Conservation (phyloP, 1,140 invertebrate species). For the Bombus cullumanus region DNA sequence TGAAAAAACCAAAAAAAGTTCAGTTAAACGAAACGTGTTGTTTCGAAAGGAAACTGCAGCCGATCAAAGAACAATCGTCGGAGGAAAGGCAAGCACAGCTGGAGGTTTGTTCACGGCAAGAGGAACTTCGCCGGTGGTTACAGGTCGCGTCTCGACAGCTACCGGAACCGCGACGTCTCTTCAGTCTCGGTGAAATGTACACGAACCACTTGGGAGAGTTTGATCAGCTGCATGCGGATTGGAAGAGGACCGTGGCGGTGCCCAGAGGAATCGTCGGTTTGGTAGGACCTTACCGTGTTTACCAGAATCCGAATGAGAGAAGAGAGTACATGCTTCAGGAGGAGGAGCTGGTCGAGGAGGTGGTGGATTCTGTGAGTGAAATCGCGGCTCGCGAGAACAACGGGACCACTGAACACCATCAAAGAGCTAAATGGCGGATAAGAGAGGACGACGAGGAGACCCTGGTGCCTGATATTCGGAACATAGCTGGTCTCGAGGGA, state of each 20-base stretch:
- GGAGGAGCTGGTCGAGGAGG: conserved; percentile 74
- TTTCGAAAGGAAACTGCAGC: conserved; percentile 4
- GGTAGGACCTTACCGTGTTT: conserved; percentile 72
- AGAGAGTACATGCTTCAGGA: conserved; percentile 74
- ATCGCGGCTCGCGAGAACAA: conserved; percentile 27
- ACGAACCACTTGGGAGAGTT: conserved; percentile 9
- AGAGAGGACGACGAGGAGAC: conserved; percentile 68
- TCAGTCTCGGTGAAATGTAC: conserved; percentile 43
- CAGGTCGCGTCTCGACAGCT: conserved; percentile 51
- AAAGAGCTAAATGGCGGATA: conserved; percentile 69
- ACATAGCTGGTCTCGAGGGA: conserved; percentile 36
- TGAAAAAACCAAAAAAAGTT: conserved; percentile 66
- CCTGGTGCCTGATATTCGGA: conserved; percentile 60
- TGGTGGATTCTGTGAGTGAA: conserved; percentile 63
- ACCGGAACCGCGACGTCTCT: conserved; percentile 39
- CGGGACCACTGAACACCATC: conserved; percentile 48
- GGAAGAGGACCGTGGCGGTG: conserved; percentile 44
- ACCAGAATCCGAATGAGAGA: conserved; percentile 66
- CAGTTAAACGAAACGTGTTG: conserved; percentile 7
- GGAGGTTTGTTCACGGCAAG: conserved; percentile 55
- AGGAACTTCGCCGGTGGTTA: conserved; percentile 70
- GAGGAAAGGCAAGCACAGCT: conserved; percentile 10
- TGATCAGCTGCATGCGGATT: conserved; percentile 32
- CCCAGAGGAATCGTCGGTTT: conserved; percentile 74
- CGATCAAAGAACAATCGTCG: neutral